A percentile compares a stretch with the other conserved stretches of the same genome.
Evolutionary conservation across 2,113 vertebrate species (phyloP).

Genomic region (Penelope pileata): DNA sequence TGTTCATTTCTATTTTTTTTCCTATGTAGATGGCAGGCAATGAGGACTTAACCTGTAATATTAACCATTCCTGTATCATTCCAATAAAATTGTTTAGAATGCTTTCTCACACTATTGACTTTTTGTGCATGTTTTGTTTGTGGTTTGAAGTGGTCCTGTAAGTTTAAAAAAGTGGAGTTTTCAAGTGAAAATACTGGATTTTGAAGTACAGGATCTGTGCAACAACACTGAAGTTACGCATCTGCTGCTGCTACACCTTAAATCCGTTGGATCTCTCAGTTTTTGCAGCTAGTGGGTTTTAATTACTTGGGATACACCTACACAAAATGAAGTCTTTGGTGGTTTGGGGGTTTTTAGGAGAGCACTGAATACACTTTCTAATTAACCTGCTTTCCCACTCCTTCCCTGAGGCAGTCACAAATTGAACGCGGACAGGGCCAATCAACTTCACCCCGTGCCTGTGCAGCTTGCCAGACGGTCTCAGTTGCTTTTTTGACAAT

Average conservation of each 20-base stretch:
- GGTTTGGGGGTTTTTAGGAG: background rate
- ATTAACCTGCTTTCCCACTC: background rate
- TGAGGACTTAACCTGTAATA: slow-evolving; percentile 10
- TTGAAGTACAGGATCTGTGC: background rate
- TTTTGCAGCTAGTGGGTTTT: background rate
- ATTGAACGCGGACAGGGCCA: fast-evolving
- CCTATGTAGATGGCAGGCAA: slow-evolving; percentile 5
- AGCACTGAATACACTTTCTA: background rate
- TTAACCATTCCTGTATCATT: slow-evolving; percentile 59
- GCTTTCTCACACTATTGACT: slow-evolving; percentile 30
- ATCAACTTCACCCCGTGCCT: background rate
- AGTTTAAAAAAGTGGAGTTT: background rate
- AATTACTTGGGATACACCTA: background rate
- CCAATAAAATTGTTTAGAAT: slow-evolving; percentile 55
- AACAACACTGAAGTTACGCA: fast-evolving
- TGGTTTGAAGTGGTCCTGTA: background rate
- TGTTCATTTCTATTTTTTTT: background rate
- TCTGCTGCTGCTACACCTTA: background rate
- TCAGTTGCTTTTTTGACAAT: background rate
- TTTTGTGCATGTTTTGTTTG: background rate
- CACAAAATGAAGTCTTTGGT: background rate
- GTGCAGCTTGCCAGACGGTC: background rate
- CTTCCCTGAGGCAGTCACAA: background rate
- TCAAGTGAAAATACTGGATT: background rate
- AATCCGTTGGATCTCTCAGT: background rate